These are phyloP conservation scores for Anorthoa munda DNA, from an alignment of 2,888 invertebrate genomes.

Conservation along the genomic window DNA sequence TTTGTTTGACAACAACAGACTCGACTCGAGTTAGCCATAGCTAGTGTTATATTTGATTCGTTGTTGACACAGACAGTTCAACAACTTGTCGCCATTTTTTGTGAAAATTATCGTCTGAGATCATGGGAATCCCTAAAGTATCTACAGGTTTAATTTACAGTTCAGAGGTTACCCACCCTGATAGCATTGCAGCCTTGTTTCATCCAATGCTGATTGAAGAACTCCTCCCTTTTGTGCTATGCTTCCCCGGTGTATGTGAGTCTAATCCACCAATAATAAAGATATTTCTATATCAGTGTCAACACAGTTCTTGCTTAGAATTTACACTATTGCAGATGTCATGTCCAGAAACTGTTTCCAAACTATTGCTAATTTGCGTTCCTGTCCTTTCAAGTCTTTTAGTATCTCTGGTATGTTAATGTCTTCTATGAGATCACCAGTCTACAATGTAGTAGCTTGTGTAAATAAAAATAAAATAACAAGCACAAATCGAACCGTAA, in stretches of 20 bases:
- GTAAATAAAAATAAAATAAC: slow-evolving; percentile 10
- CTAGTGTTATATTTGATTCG: slow-evolving; percentile 15
- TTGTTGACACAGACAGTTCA: slow-evolving; percentile 26
- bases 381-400: not conserved
- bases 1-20: slow-evolving; percentile 44
- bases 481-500: not conserved
- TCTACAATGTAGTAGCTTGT: slow-evolving; percentile 12
- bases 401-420: not conserved
- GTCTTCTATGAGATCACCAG: not conserved
- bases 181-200: not conserved
- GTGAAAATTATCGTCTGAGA: not conserved
- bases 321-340: not conserved
- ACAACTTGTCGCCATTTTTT: not conserved
- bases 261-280: not conserved
- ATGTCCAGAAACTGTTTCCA: not conserved
- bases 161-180: too few species aligned
- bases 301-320: not conserved
- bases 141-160: too few species aligned
- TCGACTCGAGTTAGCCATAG: slow-evolving; percentile 34
- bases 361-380: not conserved
- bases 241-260: not conserved
- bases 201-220: not conserved
- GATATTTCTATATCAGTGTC: not conserved
- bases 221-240: not conserved
- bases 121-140: not conserved